Base-by-base conservation (phyloP, 2,888 invertebrate genomes). In the Acanthosepion esculentum region DNA sequence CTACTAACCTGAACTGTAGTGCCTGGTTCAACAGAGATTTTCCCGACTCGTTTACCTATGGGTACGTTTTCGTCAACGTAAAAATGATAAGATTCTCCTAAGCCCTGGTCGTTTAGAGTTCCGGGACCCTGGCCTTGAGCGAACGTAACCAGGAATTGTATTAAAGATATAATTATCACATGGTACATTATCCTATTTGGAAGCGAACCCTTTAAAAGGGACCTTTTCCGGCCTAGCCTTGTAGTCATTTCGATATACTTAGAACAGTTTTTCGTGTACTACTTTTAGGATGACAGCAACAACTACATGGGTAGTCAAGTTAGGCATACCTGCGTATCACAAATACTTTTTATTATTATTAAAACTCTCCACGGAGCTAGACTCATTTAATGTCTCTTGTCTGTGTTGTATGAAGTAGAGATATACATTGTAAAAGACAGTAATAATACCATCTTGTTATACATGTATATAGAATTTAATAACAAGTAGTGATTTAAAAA, bases 1-100 rank as follows among this genome's bases (percentile, higher is more conserved):
- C 99, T 99, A 98, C 99, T 99, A 97, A 99, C 99, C 95, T 99
- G 98, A 97, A 99, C 99, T 0, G 98, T 98, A 97, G 99, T 99
- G 95, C 98, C 99, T 10, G 98, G 98, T 97, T 98, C 98, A 18
- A 98, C 98, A 59, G 99, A 99, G 96, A 99, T 99, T 96, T 98
- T 98, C 29, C 99, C 99, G 53, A 99, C 99, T 93, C 98, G 97
- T 0, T 98, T 98, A 93, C 99, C 99, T 95, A 98, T 98, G 20
- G 98, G 98, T 97, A 98, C 98, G 95, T 98, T 99, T 97, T 99
- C 99, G 95, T 98, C 98, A 95, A 99, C 98, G 97, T 98, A 98
- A 96, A 99, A 98, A 92, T 95, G 92, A n/a, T 94, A 94, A 53
- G 94, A 55, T 48, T 95, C 95, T n/a, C 94, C 64, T 78, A 55